Conservation (phyloP, 2,113 vertebrate genomes). For the Oceanodroma tethys region DNA sequence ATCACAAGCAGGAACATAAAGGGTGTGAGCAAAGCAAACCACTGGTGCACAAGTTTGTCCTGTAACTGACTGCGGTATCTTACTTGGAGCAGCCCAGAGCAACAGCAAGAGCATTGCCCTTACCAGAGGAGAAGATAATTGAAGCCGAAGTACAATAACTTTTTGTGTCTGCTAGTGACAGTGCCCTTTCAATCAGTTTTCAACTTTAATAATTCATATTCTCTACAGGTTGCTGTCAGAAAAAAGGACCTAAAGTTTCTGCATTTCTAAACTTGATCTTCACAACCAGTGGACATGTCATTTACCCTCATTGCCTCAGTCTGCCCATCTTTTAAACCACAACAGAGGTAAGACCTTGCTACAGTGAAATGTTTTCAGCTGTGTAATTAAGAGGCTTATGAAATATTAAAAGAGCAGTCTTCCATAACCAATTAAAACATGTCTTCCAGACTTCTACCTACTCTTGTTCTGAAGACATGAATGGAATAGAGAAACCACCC, state of each 20-base stretch:
- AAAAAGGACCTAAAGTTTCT: neutral
- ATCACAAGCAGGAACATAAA: neutral
- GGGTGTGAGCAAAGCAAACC: neutral
- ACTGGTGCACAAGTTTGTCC: neutral
- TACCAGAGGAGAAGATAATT: neutral
- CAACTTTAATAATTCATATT: neutral
- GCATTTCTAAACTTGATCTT: neutral
- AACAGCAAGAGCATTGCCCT: neutral
- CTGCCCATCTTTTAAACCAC: neutral
- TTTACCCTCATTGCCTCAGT: neutral
- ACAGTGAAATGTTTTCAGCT: neutral
- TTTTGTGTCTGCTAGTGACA: neutral
- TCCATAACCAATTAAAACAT: neutral
- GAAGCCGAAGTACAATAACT: neutral
- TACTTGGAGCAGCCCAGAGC: neutral
- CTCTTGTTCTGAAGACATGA: neutral
- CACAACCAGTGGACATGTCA: neutral
- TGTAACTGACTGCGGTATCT: fast-evolving
- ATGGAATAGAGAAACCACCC: neutral
- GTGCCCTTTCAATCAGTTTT: neutral
- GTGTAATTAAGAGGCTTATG: neutral
- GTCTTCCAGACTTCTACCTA: neutral
- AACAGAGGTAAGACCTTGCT: neutral
- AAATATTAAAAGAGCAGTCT: neutral
- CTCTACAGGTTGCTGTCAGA: neutral